phyloP scores from a whole-genome alignment of 2,888 invertebrate species.

The Geotrupes spiniger region DNA sequence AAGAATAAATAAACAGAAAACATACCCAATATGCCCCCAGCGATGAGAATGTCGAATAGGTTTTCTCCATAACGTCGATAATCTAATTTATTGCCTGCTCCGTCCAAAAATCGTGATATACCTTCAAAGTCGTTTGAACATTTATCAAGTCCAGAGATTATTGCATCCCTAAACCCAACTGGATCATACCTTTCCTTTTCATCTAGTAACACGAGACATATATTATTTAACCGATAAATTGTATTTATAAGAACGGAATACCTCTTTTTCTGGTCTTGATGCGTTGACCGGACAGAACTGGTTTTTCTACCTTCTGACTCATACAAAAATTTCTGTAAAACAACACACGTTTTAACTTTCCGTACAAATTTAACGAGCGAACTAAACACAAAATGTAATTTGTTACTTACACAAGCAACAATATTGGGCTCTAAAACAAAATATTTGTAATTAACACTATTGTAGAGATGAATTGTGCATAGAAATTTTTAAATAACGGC shows the following conservation, averaged over 20 bases:
- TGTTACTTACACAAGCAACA: slow-evolving; percentile 25
- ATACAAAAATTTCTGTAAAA: slow-evolving; percentile 73
- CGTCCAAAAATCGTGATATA: slow-evolving; percentile 92
- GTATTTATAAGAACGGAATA: slow-evolving; percentile 44
- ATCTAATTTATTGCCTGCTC: slow-evolving; percentile 93
- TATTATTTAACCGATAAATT: not conserved
- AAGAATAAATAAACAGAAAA: slow-evolving; percentile 23
- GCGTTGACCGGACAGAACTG: slow-evolving; percentile 99
- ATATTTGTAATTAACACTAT: slow-evolving; percentile 21
- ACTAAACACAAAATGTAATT: slow-evolving; percentile 18
- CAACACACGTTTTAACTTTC: slow-evolving; percentile 6
- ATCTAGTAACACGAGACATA: slow-evolving; percentile 60
- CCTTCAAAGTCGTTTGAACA: slow-evolving; percentile 93
- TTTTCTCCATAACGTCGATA: slow-evolving; percentile 98
- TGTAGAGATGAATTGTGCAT: slow-evolving; percentile 9
- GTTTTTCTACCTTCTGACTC: slow-evolving; percentile 99
- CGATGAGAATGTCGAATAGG: slow-evolving; percentile 96
- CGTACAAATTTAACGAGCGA: not conserved
- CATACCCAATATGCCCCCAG: slow-evolving; percentile 90
- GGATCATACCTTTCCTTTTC: slow-evolving; percentile 99
- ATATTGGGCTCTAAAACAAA: slow-evolving; percentile 25
- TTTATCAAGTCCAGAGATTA: slow-evolving; percentile 93
- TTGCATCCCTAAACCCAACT: slow-evolving; percentile 95
- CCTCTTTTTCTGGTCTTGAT: slow-evolving; percentile 99
- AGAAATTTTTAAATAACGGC: slow-evolving; percentile 17